Percentiles rank a stretch among this genome's conserved stretches.
These are phyloP conservation scores for Henicopernis longicauda DNA, from an alignment of 2,113 vertebrate species.

Conservation along the genomic window DNA sequence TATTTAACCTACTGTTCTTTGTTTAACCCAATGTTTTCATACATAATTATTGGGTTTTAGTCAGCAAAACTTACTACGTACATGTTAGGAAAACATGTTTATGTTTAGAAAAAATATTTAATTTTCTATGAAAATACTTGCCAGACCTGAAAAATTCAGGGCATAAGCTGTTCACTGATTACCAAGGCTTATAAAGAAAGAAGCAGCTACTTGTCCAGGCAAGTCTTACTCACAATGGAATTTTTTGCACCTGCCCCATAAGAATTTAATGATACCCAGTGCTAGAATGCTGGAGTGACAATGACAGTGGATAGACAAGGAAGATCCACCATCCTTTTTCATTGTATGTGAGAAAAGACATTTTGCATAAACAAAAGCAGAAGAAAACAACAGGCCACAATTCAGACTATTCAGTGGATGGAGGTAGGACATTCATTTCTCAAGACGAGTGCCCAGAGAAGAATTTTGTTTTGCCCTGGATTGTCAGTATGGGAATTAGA, in stretches of 20 bases:
- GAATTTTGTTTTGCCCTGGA: neutral
- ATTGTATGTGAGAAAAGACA: neutral
- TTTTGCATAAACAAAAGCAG: neutral
- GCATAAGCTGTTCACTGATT: neutral
- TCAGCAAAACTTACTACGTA: neutral
- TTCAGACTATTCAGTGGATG: neutral
- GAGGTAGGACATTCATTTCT: neutral
- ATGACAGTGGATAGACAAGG: neutral
- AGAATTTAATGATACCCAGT: neutral
- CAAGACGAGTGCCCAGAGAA: neutral
- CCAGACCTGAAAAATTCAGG: neutral
- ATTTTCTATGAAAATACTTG: slow-evolving; percentile 2
- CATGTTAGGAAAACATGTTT: neutral
- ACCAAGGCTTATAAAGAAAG: neutral
- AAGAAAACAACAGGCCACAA: neutral
- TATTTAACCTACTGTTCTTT: neutral
- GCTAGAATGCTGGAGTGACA: neutral
- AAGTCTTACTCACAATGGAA: neutral
- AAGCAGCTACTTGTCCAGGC: neutral
- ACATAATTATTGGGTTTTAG: neutral
- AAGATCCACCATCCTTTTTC: neutral
- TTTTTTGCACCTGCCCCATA: neutral
- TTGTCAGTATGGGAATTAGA: neutral
- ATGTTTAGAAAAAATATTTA: neutral
- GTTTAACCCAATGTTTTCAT: neutral